Conservation (phyloP, 2,113 vertebrate species). For the Salvelinus fontinalis region DNA sequence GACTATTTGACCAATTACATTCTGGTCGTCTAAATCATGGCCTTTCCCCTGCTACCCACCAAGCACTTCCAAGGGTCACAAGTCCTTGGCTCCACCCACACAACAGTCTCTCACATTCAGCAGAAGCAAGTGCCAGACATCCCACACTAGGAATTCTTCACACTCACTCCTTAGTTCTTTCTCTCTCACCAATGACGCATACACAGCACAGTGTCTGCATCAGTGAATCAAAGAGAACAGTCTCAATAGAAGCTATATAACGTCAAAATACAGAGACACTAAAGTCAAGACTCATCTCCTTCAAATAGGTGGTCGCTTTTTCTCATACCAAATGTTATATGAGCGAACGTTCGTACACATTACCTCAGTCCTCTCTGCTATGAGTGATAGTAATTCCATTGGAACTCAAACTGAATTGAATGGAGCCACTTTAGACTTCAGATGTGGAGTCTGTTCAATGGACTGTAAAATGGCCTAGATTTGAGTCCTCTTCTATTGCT, state of each 20-base stretch:
- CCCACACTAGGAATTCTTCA: constrained; percentile 1
- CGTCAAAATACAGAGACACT: no score
- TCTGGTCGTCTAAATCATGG: not conserved
- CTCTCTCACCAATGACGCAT: not conserved
- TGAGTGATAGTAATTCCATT: not conserved
- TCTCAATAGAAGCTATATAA: no score
- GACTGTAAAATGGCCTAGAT: not conserved
- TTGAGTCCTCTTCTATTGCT: not conserved
- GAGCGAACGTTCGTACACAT: not conserved
- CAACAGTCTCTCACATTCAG: not conserved
- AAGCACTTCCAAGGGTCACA: constrained; percentile 8
- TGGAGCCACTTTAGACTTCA: not conserved
- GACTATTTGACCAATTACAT: not conserved
- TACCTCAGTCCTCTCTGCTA: not conserved
- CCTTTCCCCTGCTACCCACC: not conserved
- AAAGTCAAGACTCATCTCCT: no score
- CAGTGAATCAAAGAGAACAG: no score
- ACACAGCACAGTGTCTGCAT: not conserved
- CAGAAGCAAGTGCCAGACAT: not conserved
- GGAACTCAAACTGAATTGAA: not conserved
- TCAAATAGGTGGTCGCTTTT: no score
- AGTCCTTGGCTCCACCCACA: not conserved
- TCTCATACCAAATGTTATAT: no score
- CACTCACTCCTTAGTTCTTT: not conserved
- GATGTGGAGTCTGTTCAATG: constrained; percentile 10